Conservation (phyloP, 2,113 vertebrate species). For the Myotis yumanensis region DNA sequence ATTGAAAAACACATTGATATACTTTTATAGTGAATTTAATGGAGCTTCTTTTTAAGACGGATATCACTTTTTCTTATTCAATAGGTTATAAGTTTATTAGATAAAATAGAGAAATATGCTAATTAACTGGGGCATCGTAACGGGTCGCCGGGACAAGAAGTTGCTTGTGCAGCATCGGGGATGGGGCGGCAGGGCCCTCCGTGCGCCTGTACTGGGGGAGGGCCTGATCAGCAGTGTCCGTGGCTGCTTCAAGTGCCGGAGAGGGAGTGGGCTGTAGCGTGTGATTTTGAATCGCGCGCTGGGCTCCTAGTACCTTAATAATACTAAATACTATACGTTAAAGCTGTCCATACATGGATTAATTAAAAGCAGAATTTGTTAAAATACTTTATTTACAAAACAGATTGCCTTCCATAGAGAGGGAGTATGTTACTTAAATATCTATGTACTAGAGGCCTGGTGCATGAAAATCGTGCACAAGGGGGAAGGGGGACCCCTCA, state of each 20-base stretch:
- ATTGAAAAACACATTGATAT: neutral
- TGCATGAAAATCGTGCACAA: too few relatives aligned
- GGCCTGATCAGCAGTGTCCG: too few relatives aligned
- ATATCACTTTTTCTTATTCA: neutral
- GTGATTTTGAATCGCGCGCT: too few relatives aligned
- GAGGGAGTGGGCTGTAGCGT: too few relatives aligned
- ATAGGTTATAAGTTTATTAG: neutral
- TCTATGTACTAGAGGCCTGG: too few relatives aligned
- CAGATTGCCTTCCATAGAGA: neutral
- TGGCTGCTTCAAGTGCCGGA: too few relatives aligned
- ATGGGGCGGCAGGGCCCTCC: too few relatives aligned
- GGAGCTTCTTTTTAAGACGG: neutral
- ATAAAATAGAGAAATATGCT: neutral
- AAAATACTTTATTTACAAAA: neutral
- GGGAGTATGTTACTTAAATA: neutral
- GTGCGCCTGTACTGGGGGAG: too few relatives aligned
- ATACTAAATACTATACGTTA: neutral
- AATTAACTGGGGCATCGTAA: too few relatives aligned
- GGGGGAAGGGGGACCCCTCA: too few relatives aligned
- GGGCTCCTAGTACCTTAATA: neutral
- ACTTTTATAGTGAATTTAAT: constrained; percentile 4
- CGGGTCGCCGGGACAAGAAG: too few relatives aligned
- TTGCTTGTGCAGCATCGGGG: too few relatives aligned
- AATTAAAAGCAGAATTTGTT: neutral
- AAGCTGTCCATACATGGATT: neutral